These are phyloP conservation scores for Paramisgurnus dabryanus DNA, from an alignment of 2,113 vertebrate species.

Conservation along the genomic window DNA sequence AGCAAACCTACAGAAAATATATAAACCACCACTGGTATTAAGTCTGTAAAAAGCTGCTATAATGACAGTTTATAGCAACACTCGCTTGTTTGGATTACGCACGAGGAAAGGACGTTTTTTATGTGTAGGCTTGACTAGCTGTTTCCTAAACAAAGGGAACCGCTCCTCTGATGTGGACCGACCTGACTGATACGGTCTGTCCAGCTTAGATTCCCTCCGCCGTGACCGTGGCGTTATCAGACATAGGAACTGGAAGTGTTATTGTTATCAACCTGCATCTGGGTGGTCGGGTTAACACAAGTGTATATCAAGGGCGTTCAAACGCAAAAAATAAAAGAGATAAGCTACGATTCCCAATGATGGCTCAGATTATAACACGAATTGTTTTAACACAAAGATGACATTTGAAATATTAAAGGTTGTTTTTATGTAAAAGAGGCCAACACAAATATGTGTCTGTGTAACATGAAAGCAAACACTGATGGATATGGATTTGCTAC, in stretches of 20 bases:
- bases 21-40: constrained; percentile 19
- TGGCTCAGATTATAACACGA: neutral
- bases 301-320: constrained; percentile 10
- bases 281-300: constrained; percentile 68
- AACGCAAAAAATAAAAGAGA: constrained; percentile 48
- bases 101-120: constrained; percentile 25
- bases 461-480: neutral
- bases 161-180: constrained; percentile 56
- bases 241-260: constrained; percentile 68
- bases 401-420: neutral
- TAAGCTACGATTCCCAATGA: neutral
- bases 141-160: constrained; percentile 56
- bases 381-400: neutral
- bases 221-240: constrained; percentile 59
- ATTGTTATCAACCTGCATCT: constrained; percentile 67
- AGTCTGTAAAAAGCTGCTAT: constrained; percentile 26
- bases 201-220: constrained; percentile 39
- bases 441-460: constrained; percentile 2
- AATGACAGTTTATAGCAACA: constrained; percentile 37
- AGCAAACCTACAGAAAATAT: neutral
- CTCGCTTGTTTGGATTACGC: constrained; percentile 41
- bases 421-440: neutral
- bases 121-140: constrained; percentile 57
- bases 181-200: constrained; percentile 57
- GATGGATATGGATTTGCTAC: neutral